Evolutionary conservation across 2,113 vertebrate species (phyloP), one percentile per base, ranked within the genome.

Genomic region (Xenopus laevis): DNA sequence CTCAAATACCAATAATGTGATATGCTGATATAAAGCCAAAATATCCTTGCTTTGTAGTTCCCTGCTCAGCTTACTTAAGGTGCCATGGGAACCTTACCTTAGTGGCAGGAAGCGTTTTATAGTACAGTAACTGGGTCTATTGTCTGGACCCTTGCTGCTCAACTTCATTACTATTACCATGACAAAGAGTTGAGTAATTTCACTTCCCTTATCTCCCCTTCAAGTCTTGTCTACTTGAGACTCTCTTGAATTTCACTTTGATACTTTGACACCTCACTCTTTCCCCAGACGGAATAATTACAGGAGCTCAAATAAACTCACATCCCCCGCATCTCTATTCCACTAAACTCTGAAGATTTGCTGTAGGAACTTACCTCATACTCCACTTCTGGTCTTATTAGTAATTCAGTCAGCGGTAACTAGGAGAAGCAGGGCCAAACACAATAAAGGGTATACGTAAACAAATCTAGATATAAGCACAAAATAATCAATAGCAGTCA

Each of bases 161-260:
- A 67, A n/a, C 78, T 82, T 72, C 79, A 77, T 79, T 66, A 66
- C 59, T 69, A 78, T 86, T 84, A 84, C 72, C 85, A 83, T 78
- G 81, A 86, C 67, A 87, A 87, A 86, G 81, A 59, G 16, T 10
- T n/a, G 53, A 59, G 68, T 20, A 74, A 74, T 77, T 16, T 68
- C 0, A 68, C 63, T 82, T 81, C 81, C 82, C 67, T 80, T 83
- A 80, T 65, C 68, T 74, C 60, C 20, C 64, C 78, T 83, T 80
- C 67, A 82, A 81, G 78, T 77, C 77, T 72, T 82, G 70, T 66
- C 79, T 78, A 78, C 75, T 83, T 65, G 81, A 71, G 74, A 77
- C 77, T 81, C 80, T 77, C 72, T 79, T 71, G 78, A 84, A 82
- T 84, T 81, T 83, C 79, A 46, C 83, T 82, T 79, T 81, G 84